phyloP scores from a whole-genome alignment of 2,888 invertebrate genomes.

The Pycnomerus fuliginosus region DNA sequence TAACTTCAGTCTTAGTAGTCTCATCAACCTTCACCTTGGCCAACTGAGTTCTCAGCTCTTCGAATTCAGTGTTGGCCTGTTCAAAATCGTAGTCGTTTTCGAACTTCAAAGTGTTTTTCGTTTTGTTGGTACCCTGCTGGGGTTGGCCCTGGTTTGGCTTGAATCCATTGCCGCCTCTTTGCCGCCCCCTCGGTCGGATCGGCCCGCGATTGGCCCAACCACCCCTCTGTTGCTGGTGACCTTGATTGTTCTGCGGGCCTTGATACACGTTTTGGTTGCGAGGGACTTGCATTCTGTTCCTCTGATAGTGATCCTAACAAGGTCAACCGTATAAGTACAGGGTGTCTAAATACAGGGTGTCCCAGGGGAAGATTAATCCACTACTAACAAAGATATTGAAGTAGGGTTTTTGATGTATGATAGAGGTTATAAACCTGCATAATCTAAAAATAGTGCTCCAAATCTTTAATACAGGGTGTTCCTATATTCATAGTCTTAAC shows the following conservation, averaged over 20 bases:
- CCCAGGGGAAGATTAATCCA: no score
- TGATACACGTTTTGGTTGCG: conserved; percentile 3
- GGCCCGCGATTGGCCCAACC: conserved; percentile 31
- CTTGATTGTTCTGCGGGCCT: conserved; percentile 35
- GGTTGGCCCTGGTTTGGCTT: conserved; percentile 31
- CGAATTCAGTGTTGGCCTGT: conserved; percentile 94
- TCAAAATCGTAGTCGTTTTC: conserved; percentile 98
- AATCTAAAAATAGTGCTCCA: no score
- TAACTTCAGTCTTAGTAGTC: conserved; percentile 29
- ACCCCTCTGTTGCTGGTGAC: conserved; percentile 25
- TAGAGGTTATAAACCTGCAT: no score
- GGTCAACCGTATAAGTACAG: no score
- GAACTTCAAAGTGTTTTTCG: conserved; percentile 81
- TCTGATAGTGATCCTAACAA: no score
- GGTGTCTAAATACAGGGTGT: no score
- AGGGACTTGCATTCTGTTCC: conserved; percentile 9
- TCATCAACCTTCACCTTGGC: conserved; percentile 58
- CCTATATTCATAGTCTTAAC: no score
- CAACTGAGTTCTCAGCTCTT: conserved; percentile 55
- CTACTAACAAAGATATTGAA: no score
- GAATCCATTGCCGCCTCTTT: conserved; percentile 28
- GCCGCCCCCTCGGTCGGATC: conserved; percentile 33
- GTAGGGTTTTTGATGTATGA: no score
- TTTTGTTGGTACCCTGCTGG: conserved; percentile 47
- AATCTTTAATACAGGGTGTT: no score